Evolutionary conservation across 1,140 invertebrate genomes (phyloP).

Genomic region (Melanaphis sacchari): DNA sequence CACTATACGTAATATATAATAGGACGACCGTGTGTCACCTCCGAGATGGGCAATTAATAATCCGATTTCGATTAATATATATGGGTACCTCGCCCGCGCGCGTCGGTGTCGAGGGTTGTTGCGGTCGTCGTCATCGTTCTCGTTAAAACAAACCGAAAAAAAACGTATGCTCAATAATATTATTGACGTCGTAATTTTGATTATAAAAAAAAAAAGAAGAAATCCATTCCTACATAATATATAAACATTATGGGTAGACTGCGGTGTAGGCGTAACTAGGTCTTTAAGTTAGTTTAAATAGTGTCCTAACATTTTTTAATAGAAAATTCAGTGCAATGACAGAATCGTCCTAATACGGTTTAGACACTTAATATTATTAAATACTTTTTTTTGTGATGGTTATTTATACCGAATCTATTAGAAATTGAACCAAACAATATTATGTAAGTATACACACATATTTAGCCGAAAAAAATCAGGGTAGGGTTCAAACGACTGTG

Average conservation of each 20-base stretch:
- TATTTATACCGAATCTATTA: neutral
- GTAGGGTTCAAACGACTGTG: neutral
- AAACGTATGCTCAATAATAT: neutral
- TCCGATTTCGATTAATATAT: constrained; percentile 53
- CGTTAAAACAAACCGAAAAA: neutral
- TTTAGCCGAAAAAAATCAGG: neutral
- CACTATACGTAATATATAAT: neutral
- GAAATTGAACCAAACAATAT: neutral
- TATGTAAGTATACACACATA: neutral
- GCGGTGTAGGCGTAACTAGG: neutral
- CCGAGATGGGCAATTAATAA: constrained; percentile 55
- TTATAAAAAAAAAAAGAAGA: neutral
- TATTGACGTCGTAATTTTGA: neutral
- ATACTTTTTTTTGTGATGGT: neutral
- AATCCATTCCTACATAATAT: neutral
- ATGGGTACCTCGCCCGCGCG: neutral
- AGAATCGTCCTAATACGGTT: neutral
- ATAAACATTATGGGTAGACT: neutral
- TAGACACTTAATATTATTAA: neutral
- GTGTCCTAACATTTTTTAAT: neutral
- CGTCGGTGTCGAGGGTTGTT: neutral
- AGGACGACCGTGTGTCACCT: constrained; percentile 51
- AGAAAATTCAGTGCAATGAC: neutral
- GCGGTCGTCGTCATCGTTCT: neutral
- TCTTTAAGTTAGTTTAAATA: neutral